Evolutionary conservation across 1,140 invertebrate genomes (phyloP), one percentile per base, ranked within the genome.

Genomic region (Micrasema minimum): DNA sequence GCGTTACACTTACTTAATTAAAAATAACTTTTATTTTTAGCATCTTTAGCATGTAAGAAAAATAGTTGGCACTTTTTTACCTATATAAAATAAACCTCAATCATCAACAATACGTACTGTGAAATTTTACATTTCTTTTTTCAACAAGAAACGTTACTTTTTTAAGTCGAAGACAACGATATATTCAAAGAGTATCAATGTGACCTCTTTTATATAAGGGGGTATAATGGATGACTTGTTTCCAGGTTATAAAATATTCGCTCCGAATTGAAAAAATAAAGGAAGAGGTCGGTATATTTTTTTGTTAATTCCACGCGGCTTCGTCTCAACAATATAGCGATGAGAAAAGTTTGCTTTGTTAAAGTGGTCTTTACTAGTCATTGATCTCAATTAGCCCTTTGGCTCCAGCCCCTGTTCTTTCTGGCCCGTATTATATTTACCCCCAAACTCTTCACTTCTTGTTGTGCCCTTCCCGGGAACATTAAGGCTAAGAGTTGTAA

Each of bases 321-420:
- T 46, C 64, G 41, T 37, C 45, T 62, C 37, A 55, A 61, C 65
- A 48, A 66, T 51, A 41, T 57, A 48, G 71, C 65, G 62, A 26
- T 66, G 41, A n/a, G 66, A n/a, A 68, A 72, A 35, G 65, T 72
- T 72, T 46, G 50, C 71, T 72, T 59, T 57, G 38, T 37, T 62
- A 69, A 73, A 74, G 72, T 71, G 68, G 67, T 61, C 55, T 38
- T 20, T 51, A 48, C 26, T 53, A 59, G 62, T 71, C 72, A 74
- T 74, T 74, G 72, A 74, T 74, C 72, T 74, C 72, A 74, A 74
- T 74, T 74, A 74, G 72, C 62, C 41, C 43, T 12, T 50, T 38
- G 57, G 46, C 45, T 26, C 38, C 12, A 48, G 45, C 46, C 46
- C 35, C 55, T 59, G 70, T 46, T 66, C 55, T 65, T 50, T 65